These are phyloP conservation scores for Leptodactylus fallax DNA, from an alignment of 2,797 vertebrate species.

Conservation along the genomic window DNA sequence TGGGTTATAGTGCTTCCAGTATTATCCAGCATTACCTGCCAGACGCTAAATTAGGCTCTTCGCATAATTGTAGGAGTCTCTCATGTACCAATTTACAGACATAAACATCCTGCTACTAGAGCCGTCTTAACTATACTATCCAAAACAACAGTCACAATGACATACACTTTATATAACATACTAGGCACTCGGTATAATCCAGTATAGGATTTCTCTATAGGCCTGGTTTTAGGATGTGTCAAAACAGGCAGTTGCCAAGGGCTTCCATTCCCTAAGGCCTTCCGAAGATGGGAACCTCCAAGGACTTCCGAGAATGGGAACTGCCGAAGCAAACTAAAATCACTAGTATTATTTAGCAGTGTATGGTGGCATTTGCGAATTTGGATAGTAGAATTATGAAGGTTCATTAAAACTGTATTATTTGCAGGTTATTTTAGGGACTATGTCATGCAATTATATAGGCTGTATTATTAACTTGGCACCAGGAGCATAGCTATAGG, in stretches of 20 bases:
- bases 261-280: neutral
- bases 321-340: neutral
- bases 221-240: neutral
- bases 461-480: too few species aligned
- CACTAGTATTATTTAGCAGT: neutral
- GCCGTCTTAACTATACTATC: neutral
- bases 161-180: neutral
- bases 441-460: too few species aligned
- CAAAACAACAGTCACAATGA: constrained; percentile 8
- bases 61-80: constrained; percentile 37
- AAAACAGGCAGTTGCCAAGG: neutral
- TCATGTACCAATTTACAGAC: neutral
- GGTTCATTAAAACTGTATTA: too few species aligned
- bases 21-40: constrained; percentile 20
- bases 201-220: too few species aligned
- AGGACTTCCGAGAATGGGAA: neutral
- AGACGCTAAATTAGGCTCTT: constrained; percentile 37
- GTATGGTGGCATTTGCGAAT: neutral
- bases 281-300: neutral
- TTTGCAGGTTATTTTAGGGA: too few species aligned
- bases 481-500: too few species aligned
- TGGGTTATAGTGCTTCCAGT: neutral
- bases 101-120: constrained; percentile 14
- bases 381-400: neutral
- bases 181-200: neutral